phyloP scores from a whole-genome alignment of 2,888 invertebrate species.

The Spisula solida region DNA sequence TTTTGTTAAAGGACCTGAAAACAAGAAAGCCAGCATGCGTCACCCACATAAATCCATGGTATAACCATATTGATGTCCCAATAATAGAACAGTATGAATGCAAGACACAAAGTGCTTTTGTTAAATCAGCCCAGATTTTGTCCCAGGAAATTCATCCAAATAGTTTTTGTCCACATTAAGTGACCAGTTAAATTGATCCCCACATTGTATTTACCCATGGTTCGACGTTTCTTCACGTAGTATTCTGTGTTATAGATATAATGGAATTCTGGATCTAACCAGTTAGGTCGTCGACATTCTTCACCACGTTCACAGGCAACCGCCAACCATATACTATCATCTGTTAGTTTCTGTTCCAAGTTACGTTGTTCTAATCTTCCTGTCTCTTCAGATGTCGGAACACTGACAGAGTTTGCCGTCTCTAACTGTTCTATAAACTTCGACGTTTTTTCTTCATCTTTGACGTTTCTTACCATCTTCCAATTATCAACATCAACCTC shows the following conservation, averaged over 20 bases:
- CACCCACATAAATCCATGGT: neutral
- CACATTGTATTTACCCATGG: constrained; percentile 30
- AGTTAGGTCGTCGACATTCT: constrained; percentile 32
- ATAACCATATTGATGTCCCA: neutral
- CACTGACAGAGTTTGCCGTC: neutral
- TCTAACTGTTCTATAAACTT: neutral
- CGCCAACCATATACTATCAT: constrained; percentile 33
- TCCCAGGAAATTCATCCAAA: neutral
- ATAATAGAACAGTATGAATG: neutral
- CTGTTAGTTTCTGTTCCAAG: neutral
- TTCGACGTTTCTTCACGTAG: constrained; percentile 9
- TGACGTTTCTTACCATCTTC: neutral
- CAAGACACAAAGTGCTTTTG: neutral
- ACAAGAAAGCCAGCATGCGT: neutral
- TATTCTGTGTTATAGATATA: constrained; percentile 35
- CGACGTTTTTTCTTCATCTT: neutral
- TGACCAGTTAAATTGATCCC: neutral
- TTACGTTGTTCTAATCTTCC: neutral
- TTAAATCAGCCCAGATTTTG: neutral
- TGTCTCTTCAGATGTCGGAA: neutral
- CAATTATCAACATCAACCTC: neutral
- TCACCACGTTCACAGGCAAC: constrained; percentile 29
- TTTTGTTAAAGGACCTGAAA: neutral
- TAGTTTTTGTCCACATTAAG: no score
- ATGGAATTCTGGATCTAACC: constrained; percentile 19